Evolutionary conservation across 2,113 vertebrate genomes (phyloP), one percentile per base, ranked within the genome.

Genomic region (Myiagra hebetior): DNA sequence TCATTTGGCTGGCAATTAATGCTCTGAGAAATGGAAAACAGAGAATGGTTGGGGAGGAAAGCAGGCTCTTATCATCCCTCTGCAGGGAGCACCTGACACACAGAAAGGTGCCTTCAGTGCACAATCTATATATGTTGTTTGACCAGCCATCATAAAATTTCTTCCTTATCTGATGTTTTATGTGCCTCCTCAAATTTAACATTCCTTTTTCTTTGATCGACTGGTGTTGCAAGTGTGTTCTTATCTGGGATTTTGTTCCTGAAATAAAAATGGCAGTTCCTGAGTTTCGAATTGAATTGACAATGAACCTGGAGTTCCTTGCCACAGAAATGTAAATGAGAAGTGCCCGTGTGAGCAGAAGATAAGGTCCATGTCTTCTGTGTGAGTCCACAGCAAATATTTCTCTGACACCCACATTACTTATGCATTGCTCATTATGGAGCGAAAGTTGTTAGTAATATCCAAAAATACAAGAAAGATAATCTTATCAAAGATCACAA

Each of bases 351-450:
- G 81, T 60, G 85, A 88, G 64, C 44, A 78, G 64, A 79, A 74
- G 87, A 91, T 91, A 95, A 95, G 18, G 68, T 46, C 89, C 44
- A 4, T 18, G 60, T 79, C 55, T 65, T 75, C 91, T 75, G 7
- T 69, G 56, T 21, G 41, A 65, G 26, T 7, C 47, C 57, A 65
- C 44, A 80, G 80, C 52, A 92, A 57, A 80, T 89, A 79, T 79
- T 95, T 93, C 57, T 77, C 42, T 70, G 68, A 39, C 52, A 11
- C 27, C 86, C 33, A 8, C 10, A 0, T 85, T 46, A 35, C 41
- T 59, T 64, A 18, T 46, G 41, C 5, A 5, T 17, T 81, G 53
- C 50, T 91, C 12, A 2, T 75, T 69, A 18, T 0, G 3, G 17
- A 49, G 67, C 60, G 72, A 20, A 79, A 87, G 70, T 44, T 56